These are phyloP conservation scores for Macropus fuliginosus DNA, from an alignment of 2,797 vertebrate species.

Conservation along the genomic window DNA sequence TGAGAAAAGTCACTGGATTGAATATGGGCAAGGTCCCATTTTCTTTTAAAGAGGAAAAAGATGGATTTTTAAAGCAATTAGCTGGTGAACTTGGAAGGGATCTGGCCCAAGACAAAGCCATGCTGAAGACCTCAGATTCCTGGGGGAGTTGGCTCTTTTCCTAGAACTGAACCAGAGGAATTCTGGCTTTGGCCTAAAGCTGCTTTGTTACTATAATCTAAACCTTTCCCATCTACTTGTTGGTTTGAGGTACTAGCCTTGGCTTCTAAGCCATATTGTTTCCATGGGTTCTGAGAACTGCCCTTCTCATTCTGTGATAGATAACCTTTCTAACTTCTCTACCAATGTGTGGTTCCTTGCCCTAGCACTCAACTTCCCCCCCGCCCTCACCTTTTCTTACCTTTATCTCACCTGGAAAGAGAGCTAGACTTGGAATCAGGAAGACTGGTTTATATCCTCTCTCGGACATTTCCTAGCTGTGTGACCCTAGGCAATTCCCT, in stretches of 20 bases:
- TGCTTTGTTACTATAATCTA: background rate
- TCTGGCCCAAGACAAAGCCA: background rate
- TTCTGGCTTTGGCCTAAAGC: background rate
- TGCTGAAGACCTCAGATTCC: background rate
- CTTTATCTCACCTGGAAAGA: background rate
- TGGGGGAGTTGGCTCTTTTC: background rate
- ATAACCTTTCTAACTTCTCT: background rate
- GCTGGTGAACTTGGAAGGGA: background rate
- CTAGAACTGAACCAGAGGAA: background rate
- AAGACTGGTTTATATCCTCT: background rate
- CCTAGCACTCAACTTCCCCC: background rate
- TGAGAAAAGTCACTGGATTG: background rate
- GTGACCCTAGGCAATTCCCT: background rate
- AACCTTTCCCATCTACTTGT: background rate
- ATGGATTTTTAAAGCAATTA: background rate
- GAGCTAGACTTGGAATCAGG: background rate
- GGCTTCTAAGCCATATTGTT: background rate
- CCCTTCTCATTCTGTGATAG: background rate
- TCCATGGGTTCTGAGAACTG: background rate
- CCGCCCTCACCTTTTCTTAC: background rate
- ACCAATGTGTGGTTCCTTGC: background rate
- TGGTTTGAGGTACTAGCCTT: background rate
- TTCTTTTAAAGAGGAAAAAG: background rate
- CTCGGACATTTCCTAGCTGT: background rate
- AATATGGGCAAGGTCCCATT: background rate